Conservation (phyloP, 2,797 vertebrate genomes). For the Brachyalestes nurse region DNA sequence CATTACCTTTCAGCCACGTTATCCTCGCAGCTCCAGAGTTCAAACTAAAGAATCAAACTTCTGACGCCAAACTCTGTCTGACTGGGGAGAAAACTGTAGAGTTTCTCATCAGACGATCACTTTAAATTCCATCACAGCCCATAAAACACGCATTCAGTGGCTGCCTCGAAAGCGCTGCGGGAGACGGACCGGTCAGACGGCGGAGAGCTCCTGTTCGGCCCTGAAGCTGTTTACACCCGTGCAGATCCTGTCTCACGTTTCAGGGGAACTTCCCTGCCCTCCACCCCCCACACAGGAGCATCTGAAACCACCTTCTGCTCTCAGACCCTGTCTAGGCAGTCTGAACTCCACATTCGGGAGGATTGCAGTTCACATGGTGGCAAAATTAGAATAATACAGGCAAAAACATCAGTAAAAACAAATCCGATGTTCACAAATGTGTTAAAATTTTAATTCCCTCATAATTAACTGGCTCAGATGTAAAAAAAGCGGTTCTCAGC, state of each 20-base stretch:
- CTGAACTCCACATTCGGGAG: slow-evolving; percentile 5
- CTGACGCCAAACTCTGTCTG: too few species aligned
- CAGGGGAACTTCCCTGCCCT: slow-evolving; percentile 64
- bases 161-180: slow-evolving; percentile 23
- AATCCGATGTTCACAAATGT: neutral
- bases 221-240: slow-evolving; percentile 43
- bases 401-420: neutral
- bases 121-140: slow-evolving; percentile 2
- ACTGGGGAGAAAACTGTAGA: too few species aligned
- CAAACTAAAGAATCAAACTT: too few species aligned
- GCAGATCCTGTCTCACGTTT: slow-evolving; percentile 58
- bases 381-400: neutral
- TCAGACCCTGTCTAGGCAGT: slow-evolving; percentile 26
- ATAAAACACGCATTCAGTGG: slow-evolving; percentile 16
- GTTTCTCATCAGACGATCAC: neutral
- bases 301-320: slow-evolving; percentile 33
- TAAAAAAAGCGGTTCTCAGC: too few species aligned
- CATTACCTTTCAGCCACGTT: too few species aligned
- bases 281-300: slow-evolving; percentile 33
- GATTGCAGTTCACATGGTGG: slow-evolving; percentile 4
- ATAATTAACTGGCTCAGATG: too few species aligned
- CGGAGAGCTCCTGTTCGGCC: slow-evolving; percentile 1
- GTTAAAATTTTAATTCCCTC: neutral
- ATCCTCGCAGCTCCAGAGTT: too few species aligned
- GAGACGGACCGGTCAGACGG: slow-evolving; percentile 1